Percentiles rank a stretch among this genome's conserved stretches.
phyloP scores from a whole-genome alignment of 2,113 vertebrate species.

The Chunga burmeisteri region DNA sequence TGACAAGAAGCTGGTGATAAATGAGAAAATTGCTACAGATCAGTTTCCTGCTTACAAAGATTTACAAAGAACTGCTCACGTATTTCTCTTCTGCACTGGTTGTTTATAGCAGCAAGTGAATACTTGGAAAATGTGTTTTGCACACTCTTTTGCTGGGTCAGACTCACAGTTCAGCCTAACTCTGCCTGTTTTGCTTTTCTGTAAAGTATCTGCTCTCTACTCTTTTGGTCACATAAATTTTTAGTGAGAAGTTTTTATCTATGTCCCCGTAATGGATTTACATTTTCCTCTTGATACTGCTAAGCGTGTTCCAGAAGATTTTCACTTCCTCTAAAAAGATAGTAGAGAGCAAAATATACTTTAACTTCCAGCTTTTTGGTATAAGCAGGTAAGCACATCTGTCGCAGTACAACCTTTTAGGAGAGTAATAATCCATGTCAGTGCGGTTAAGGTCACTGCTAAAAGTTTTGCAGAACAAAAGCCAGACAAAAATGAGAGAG shows the following conservation, averaged over 20 bases:
- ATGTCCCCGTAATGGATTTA: not conserved
- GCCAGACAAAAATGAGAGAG: not conserved
- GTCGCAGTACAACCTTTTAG: not conserved
- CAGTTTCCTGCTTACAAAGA: not conserved
- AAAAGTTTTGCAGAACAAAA: conserved; percentile 9
- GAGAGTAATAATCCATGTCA: not conserved
- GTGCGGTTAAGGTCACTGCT: not conserved
- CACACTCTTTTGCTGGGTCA: not conserved
- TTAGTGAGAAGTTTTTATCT: not conserved
- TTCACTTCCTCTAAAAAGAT: not conserved
- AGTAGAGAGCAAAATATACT: not conserved
- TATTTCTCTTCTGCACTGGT: not conserved
- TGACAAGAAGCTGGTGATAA: not conserved
- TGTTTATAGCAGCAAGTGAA: rapidly evolving
- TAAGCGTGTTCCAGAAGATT: not conserved
- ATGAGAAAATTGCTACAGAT: not conserved
- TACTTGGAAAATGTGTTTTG: not conserved
- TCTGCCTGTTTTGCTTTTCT: not conserved
- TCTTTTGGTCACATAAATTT: not conserved
- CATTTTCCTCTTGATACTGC: not conserved
- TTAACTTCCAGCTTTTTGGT: not conserved
- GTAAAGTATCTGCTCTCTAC: not conserved
- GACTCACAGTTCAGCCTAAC: not conserved
- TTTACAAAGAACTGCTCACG: not conserved
- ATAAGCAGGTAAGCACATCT: not conserved